Evolutionary conservation across 2,888 invertebrate genomes (phyloP), one percentile per base, ranked within the genome.

Genomic region (Trimorus sp.): DNA sequence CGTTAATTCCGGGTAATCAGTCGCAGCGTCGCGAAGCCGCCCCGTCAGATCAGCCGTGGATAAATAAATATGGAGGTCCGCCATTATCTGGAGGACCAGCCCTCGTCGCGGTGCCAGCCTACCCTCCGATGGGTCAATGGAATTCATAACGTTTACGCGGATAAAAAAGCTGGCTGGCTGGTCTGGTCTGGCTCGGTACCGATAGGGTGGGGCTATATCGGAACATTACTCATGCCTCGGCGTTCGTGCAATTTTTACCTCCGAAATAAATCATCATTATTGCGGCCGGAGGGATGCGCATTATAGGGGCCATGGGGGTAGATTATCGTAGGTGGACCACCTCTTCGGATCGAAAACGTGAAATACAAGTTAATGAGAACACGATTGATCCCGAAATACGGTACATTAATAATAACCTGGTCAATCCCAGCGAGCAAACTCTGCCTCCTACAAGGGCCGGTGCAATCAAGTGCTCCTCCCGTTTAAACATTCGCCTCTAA

Each of bases 211-310:
- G 86, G 86, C 85, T 91, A 92, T 90, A 92, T 90, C 90, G 91
- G 92, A 91, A 92, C 92, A 93, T 93, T 93, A 93, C 92, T 93
- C 93, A 93, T 92, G 91, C 92, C 92, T 91, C 91, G 92, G 92
- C 91, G 92, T 91, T 92, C 92, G 92, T 92, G 92, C 93, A 92
- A 93, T 93, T 93, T 93, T 93, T 93, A 92, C 90, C 93, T 91
- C 92, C 87, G 92, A 92, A 92, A 93, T 93, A 93, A 93, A 93
- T 93, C 93, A 93, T 93, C 93, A 93, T 93, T 93, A 93, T 93
- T 93, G 87, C 87, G 93, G 92, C 92, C 92, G 90, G 90, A 91
- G 89, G 89, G 89, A 87, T 89, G 89, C 88, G 88, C 88, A 90
- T 90, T 89, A 89, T 87, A 85, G 87, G 88, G 85, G 87, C 86